phyloP scores from a whole-genome alignment of 2,113 vertebrate species.

The Morphnarchus princeps region DNA sequence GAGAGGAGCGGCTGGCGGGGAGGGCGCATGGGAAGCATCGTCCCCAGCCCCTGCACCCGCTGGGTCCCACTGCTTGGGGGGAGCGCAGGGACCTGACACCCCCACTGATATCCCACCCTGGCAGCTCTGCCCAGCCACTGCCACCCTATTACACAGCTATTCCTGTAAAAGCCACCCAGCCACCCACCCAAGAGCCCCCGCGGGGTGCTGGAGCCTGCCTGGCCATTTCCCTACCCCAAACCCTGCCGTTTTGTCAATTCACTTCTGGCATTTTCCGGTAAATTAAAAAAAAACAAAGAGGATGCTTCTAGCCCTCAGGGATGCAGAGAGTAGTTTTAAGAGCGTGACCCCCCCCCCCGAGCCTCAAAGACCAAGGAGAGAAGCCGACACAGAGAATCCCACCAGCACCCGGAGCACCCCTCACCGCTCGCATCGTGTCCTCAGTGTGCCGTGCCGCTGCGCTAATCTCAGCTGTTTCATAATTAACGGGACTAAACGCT shows the following conservation, averaged over 20 bases:
- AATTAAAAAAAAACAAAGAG: neutral
- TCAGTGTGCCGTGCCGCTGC: neutral
- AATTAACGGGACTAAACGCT: slow-evolving; percentile 9
- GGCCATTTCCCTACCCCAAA: neutral
- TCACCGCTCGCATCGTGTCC: neutral
- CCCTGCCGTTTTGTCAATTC: neutral
- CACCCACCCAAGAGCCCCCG: neutral
- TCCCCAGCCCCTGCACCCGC: neutral
- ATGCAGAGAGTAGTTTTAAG: neutral
- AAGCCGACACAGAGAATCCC: neutral
- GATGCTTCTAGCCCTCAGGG: neutral
- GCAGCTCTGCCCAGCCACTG: neutral
- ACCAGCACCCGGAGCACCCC: neutral
- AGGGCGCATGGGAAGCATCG: neutral
- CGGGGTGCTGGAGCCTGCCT: rapidly evolving
- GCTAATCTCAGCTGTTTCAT: neutral
- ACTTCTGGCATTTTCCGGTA: neutral
- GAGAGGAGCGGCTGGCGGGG: neutral
- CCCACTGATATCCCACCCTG: neutral
- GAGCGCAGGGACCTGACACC: neutral
- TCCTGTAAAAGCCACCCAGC: neutral
- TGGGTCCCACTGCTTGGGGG: neutral
- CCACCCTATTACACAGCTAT: neutral
- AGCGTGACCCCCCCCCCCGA: rapidly evolving
- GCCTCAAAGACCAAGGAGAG: neutral